Evolutionary conservation across 2,888 invertebrate genomes (phyloP), one percentile per base, ranked within the genome.

Genomic region (Penaeus monodon): DNA sequence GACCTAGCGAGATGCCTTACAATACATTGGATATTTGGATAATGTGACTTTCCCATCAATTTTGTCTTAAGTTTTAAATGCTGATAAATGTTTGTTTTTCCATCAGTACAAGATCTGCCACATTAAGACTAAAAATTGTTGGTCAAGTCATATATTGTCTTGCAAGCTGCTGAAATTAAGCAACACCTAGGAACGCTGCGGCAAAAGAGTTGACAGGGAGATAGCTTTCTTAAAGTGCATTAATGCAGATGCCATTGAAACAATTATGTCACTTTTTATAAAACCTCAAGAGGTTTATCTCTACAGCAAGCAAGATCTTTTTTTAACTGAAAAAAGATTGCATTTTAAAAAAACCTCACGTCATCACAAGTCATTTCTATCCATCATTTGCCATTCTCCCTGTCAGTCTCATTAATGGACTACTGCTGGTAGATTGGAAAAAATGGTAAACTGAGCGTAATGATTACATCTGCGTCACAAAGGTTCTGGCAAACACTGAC

Each of bases 101-200:
- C 65, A n/a, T 57, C 65, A 84, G 10, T 57, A 38, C 57, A 77
- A 49, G 73, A 82, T 82, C n/a, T 44, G 33, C 70, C 82, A 68
- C 29, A 70, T 49, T 82, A 70, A 73, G 82, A 68, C 29, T 49
- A 24, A 87, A 87, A 87, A 83, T 84, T 88, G 81, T 84, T 84
- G 84, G 76, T 81, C 57, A 76, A 33, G 65, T 88, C 84, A 84
- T 81, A 88, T 88, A 88, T 81, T 88, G 88, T 88, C 88, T 88
- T 80, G 84, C 80, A 88, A 88, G 88, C 88, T 80, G 88, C 80
- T 76, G 81, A 84, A 76, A 87, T 88, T 29, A 88, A 88, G 88
- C 88, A 84, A 88, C 88, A 88, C 88, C 88, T 84, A 88, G 88
- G 88, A 88, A 88, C 88, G 81, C 88, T 84, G 84, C 77, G 74